Evolutionary conservation across 1,140 invertebrate genomes (phyloP).

Genomic region (Ridgeia piscesae): DNA sequence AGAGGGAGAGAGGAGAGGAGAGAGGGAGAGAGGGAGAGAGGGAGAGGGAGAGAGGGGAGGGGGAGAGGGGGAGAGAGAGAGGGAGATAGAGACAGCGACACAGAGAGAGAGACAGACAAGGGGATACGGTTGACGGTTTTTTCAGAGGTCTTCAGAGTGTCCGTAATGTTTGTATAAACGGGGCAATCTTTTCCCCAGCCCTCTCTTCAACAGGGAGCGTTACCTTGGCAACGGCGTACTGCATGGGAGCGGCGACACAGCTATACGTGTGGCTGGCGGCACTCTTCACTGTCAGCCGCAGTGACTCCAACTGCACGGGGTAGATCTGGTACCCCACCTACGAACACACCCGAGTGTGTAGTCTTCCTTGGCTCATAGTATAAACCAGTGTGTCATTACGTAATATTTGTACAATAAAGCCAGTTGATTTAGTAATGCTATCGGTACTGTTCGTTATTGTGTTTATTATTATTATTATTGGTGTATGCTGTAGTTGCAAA

Average conservation of each 20-base stretch:
- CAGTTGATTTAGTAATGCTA: background rate
- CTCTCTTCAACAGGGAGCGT: no score
- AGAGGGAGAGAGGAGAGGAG: no score
- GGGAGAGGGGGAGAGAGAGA: no score
- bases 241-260: conserved; percentile 50
- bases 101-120: no score
- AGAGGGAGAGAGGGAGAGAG: no score
- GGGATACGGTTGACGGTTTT: no score
- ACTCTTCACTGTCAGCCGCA: conserved; percentile 42
- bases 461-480: background rate
- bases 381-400: background rate
- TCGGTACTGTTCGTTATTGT: background rate
- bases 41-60: no score
- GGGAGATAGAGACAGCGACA: no score
- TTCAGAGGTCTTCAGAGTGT: no score
- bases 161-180: no score
- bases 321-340: conserved; percentile 53
- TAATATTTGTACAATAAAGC: background rate
- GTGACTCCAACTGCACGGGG: conserved; percentile 40
- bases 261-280: conserved; percentile 53
- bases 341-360: background rate
- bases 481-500: no score
- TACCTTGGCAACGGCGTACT: conserved; percentile 49
- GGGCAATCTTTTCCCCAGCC: no score
- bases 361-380: background rate